Conservation (phyloP, 2,113 vertebrate species). For the Gambusia affinis region DNA sequence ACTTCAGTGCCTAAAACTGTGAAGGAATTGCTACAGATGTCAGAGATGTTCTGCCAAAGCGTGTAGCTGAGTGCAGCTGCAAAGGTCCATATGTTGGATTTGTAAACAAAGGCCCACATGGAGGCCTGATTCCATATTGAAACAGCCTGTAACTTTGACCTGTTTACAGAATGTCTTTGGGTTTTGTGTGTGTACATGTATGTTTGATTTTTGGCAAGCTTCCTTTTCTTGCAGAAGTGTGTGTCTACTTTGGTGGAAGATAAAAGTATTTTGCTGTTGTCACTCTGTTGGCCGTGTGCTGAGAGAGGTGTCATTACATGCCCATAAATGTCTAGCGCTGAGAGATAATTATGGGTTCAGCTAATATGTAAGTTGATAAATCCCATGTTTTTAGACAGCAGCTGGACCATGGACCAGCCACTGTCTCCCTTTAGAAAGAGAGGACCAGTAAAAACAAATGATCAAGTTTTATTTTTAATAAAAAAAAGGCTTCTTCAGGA, state of each 20-base stretch:
- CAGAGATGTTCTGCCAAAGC: slow-evolving; percentile 34
- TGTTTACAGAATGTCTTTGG: slow-evolving; percentile 25
- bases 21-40: slow-evolving; percentile 32
- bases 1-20: slow-evolving; percentile 22
- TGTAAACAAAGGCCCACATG: slow-evolving; percentile 28
- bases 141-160: slow-evolving; percentile 50
- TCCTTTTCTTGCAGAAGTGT: neutral
- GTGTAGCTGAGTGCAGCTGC: slow-evolving; percentile 34
- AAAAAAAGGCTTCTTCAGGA: neutral
- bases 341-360: neutral
- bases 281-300: slow-evolving; percentile 1
- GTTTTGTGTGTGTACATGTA: slow-evolving; percentile 9
- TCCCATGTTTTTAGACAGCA: no score
- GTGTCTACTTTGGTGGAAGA: slow-evolving; percentile 13
- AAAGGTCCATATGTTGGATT: slow-evolving; percentile 23
- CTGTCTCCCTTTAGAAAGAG: no score
- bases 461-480: no score
- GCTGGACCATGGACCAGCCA: no score
- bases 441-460: no score
- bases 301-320: slow-evolving; percentile 1
- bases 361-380: no score
- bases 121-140: slow-evolving; percentile 9
- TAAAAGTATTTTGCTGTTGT: slow-evolving; percentile 10
- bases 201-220: slow-evolving; percentile 11
- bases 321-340: slow-evolving; percentile 12